phyloP scores from a whole-genome alignment of 2,888 invertebrate species.

The Lomographa bimaculata region DNA sequence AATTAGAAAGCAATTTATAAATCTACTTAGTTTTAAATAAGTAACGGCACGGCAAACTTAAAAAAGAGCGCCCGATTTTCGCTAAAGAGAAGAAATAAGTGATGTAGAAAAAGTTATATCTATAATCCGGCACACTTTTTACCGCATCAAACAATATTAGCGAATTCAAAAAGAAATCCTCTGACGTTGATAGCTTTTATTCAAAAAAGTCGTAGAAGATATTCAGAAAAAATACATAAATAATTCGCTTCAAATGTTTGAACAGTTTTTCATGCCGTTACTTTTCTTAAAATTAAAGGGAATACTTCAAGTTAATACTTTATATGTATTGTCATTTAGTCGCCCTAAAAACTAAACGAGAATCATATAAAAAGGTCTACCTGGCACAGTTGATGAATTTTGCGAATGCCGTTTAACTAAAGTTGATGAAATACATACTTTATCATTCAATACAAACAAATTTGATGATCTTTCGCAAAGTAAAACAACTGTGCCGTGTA shows the following conservation, averaged over 20 bases:
- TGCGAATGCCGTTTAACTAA: too few relatives aligned
- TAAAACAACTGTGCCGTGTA: conserved; percentile 39
- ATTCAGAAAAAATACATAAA: conserved; percentile 19
- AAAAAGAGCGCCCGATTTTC: conserved; percentile 39
- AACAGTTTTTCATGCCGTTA: conserved; percentile 46
- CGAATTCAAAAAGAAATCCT: conserved; percentile 48
- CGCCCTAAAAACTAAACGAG: conserved; percentile 82
- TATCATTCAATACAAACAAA: too few relatives aligned
- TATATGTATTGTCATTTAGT: conserved; percentile 82
- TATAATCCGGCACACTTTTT: conserved; percentile 27
- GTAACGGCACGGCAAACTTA: conserved; percentile 44
- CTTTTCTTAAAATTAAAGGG: conserved; percentile 62
- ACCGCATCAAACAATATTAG: conserved; percentile 36
- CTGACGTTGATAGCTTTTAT: conserved; percentile 51
- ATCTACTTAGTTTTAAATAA: conserved; percentile 53
- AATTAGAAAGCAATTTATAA: conserved; percentile 65
- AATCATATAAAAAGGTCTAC: conserved; percentile 68
- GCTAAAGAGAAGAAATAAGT: conserved; percentile 6
- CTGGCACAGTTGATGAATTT: too few relatives aligned
- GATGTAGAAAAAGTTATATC: conserved; percentile 5
- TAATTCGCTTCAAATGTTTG: conserved; percentile 42
- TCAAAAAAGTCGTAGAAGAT: conserved; percentile 56
- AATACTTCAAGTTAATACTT: conserved; percentile 72
- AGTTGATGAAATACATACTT: too few relatives aligned
- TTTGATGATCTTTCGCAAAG: too few relatives aligned